A percentile compares a stretch with the other conserved stretches of the same genome.
Evolutionary conservation across 2,797 vertebrate genomes (phyloP).

Genomic region (Parambassis ranga): DNA sequence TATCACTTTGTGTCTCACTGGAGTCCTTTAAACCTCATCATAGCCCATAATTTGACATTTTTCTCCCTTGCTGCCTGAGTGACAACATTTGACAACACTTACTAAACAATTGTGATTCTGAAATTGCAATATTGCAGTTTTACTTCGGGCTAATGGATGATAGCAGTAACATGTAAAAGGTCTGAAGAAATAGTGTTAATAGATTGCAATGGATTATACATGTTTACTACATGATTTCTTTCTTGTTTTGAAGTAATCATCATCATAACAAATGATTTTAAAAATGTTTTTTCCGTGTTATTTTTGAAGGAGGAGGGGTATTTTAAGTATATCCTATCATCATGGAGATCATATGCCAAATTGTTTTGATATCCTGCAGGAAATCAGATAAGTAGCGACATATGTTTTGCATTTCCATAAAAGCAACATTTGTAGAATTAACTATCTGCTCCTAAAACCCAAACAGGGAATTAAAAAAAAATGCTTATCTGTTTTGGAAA

Average conservation of each 20-base stretch:
- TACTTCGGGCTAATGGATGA: background rate
- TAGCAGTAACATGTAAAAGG: background rate
- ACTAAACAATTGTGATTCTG: background rate
- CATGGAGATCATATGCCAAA: slow-evolving; percentile 62
- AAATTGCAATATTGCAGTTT: background rate
- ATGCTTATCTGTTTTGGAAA: slow-evolving; percentile 56
- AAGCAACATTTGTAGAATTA: slow-evolving; percentile 72
- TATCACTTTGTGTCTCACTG: slow-evolving; percentile 44
- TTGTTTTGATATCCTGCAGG: slow-evolving; percentile 72
- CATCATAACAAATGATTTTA: slow-evolving; percentile 53
- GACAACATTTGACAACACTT: background rate
- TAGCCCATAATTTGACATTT: slow-evolving; percentile 1
- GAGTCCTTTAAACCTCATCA: slow-evolving; percentile 35
- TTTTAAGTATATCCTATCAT: slow-evolving; percentile 55
- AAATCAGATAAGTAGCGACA: slow-evolving; percentile 74
- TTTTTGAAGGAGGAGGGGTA: background rate
- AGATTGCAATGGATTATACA: too few relatives aligned
- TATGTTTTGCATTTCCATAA: slow-evolving; percentile 75
- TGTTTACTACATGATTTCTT: too few relatives aligned
- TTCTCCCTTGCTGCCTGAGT: background rate
- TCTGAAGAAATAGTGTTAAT: too few relatives aligned
- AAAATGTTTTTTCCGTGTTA: slow-evolving; percentile 54
- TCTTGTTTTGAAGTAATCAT: slow-evolving; percentile 40
- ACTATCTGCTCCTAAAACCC: slow-evolving; percentile 52
- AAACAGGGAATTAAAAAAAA: slow-evolving; percentile 50